phyloP scores from a whole-genome alignment of 2,888 invertebrate species.

The Strigamia crassipes region DNA sequence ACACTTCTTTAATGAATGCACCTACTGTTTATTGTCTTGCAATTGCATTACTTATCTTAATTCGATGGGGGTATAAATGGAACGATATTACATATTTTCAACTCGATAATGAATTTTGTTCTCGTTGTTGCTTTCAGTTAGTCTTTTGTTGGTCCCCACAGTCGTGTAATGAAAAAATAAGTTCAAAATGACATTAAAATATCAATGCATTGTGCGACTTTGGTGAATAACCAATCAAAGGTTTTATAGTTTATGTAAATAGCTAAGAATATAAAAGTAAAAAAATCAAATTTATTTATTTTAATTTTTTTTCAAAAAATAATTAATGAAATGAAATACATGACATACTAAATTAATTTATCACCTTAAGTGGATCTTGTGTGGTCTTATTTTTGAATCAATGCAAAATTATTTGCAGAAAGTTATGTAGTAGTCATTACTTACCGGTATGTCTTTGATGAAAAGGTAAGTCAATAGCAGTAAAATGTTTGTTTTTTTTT shows the following conservation, averaged over 20 bases:
- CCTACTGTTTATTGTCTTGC: too few species aligned
- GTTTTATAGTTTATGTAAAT: background rate
- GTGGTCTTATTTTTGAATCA: slow-evolving; percentile 24
- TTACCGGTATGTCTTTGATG: background rate
- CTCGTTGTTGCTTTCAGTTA: background rate
- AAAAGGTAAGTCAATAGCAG: background rate
- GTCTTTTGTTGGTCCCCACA: background rate
- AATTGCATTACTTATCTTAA: background rate
- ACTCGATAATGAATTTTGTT: background rate
- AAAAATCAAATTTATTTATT: background rate
- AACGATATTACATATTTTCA: slow-evolving; percentile 31
- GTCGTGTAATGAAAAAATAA: background rate
- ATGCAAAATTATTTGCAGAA: slow-evolving; percentile 37
- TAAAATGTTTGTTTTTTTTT: background rate
- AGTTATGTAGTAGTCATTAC: background rate
- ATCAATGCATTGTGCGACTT: background rate
- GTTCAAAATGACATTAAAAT: background rate
- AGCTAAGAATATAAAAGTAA: background rate
- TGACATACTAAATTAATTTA: background rate
- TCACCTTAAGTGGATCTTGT: slow-evolving; percentile 24
- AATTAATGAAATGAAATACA: background rate
- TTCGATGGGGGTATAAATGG: slow-evolving; percentile 3
- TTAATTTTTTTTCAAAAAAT: too few species aligned
- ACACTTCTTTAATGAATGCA: too few species aligned
- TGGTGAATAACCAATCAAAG: background rate